A percentile compares a stretch with the other conserved stretches of the same genome.
Conservation (phyloP, 1,140 invertebrate species). For the Palaemon carinicauda region DNA sequence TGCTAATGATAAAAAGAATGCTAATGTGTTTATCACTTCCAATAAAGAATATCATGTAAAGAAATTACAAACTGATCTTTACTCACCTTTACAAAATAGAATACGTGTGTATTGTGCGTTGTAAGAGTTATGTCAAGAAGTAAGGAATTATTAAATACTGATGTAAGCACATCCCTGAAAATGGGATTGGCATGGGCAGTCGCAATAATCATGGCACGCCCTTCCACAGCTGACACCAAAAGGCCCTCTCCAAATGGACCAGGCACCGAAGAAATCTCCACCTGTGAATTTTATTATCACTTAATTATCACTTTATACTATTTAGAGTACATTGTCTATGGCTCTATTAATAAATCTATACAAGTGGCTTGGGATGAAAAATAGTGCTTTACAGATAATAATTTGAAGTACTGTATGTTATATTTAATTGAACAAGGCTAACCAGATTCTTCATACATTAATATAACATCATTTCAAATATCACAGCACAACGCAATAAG, state of each 20-base stretch:
- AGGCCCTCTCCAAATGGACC: slow-evolving; percentile 92
- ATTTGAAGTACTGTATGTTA: no score
- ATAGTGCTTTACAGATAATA: no score
- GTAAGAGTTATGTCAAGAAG: slow-evolving; percentile 88
- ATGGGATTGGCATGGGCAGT: slow-evolving; percentile 87
- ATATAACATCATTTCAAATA: no score
- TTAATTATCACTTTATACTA: no score
- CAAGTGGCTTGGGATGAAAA: no score
- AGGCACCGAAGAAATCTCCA: slow-evolving; percentile 73
- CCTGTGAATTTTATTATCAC: slow-evolving; percentile 45
- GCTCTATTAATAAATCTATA: no score
- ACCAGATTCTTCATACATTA: no score
- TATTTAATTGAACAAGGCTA: no score
- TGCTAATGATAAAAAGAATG: not conserved
- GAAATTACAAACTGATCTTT: not conserved
- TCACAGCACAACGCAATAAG: no score
- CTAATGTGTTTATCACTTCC: no score
- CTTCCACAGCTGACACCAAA: slow-evolving; percentile 80
- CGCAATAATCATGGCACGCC: slow-evolving; percentile 83
- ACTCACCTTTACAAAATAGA: slow-evolving; percentile 94
- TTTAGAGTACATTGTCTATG: no score
- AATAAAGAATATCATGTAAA: not conserved
- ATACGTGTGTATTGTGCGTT: slow-evolving; percentile 88
- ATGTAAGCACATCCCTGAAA: slow-evolving; percentile 90
- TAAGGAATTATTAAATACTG: slow-evolving; percentile 90